Evolutionary conservation across 2,888 invertebrate genomes (phyloP).

Genomic region (Phragmatobia fuliginosa): DNA sequence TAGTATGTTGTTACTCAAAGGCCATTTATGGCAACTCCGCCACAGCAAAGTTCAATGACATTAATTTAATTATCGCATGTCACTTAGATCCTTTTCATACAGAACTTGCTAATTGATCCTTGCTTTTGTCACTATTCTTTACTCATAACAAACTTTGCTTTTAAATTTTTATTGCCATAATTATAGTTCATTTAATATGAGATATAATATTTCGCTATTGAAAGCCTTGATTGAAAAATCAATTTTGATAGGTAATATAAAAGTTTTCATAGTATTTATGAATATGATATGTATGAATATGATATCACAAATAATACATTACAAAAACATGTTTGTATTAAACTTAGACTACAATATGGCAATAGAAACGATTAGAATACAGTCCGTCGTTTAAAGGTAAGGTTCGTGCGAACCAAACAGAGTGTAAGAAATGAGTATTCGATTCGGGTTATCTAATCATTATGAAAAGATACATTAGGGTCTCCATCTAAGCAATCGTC

Average conservation of each 20-base stretch:
- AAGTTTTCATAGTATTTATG: not conserved
- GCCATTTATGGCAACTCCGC: not conserved
- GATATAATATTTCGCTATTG: not conserved
- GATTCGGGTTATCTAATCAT: slow-evolving; percentile 3
- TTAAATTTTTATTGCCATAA: not conserved
- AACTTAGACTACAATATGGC: not conserved
- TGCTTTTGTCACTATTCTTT: not conserved
- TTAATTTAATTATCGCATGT: not conserved
- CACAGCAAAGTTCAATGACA: not conserved
- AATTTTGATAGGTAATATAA: not conserved
- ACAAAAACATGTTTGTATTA: not conserved
- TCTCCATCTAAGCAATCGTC: not conserved
- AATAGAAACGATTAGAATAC: not conserved
- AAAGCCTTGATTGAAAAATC: not conserved
- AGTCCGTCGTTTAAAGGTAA: not conserved
- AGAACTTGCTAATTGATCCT: not conserved
- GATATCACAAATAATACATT: too few species aligned
- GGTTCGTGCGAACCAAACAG: too few species aligned
- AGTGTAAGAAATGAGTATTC: not conserved
- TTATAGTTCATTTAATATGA: too few species aligned
- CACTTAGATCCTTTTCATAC: not conserved
- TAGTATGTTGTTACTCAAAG: not conserved
- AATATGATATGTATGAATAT: too few species aligned
- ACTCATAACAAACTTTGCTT: not conserved
- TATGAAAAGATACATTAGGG: slow-evolving; percentile 1